Base-by-base conservation (phyloP, 2,113 vertebrate species). In the Calidris pygmaea region DNA sequence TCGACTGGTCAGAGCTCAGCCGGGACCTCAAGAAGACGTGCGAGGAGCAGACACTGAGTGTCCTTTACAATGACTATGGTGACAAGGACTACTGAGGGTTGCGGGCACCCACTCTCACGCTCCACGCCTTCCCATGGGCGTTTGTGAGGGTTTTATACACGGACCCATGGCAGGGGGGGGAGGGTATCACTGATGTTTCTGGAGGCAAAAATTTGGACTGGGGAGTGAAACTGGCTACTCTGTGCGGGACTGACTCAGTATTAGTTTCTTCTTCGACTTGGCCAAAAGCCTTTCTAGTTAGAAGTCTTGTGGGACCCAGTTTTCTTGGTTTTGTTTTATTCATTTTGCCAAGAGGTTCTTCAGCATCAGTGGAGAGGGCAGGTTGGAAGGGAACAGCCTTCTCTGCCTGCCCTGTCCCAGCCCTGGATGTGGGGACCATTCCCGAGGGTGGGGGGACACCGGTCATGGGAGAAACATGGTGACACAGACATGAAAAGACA, bases 31-130 rank as follows among this genome's bases (percentile, higher is more conserved):
- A 98, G 97, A 99, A 99, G 97, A 99, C 99, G 0, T 99, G 99
- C 7, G 99, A 99, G 71, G 99, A 99, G 95, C 99, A 99, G 97
- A 98, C 97, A 14, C 98, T 99, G 77, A 98, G 98, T 1, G 98
- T 99, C 91, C 98, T 99, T 91, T 99, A 99, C 96, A 99, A 99
- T 26, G 99, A 99, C 97, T 99, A 99, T 34, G 99, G 99, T 34
- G 99, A 99, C 97, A 99, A 99, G 95, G 99, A 99, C 94, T 97
- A 99, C 97, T 99, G 97, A 99, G 95, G 34, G 13, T 9, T 43
- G 50, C 15, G 8, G 89, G 66, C 10, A 2, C 77, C 85, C 8
- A 4, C 90, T 87, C 86, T 81, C 83, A 80, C 17, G 11, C 84
- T 37, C 77, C n/a, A n/a, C n/a, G 79, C 87, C 92, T 84, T 93